Percentiles rank a stretch among this genome's conserved stretches.
Evolutionary conservation across 2,113 vertebrate genomes (phyloP).

Genomic region (Salvelinus fontinalis): DNA sequence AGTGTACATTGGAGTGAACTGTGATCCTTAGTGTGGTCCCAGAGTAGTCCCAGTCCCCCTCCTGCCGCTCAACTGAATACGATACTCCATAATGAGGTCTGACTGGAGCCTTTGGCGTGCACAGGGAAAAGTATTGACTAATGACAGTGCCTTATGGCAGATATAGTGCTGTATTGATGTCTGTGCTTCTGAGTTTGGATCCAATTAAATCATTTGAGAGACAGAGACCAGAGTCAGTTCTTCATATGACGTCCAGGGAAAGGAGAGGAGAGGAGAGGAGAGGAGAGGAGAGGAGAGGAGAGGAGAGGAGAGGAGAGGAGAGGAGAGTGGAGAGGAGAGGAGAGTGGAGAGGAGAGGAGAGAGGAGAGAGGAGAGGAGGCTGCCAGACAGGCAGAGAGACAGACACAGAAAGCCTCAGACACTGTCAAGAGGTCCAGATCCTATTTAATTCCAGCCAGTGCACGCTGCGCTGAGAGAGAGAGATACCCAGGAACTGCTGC

Average conservation of each 20-base stretch:
- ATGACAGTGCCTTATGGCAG: constrained; percentile 70
- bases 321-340: constrained; percentile 3
- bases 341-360: too few species aligned
- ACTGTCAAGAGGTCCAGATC: constrained; percentile 60
- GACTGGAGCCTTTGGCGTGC: constrained; percentile 64
- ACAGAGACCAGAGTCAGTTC: constrained; percentile 68
- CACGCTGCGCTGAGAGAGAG: constrained; percentile 48
- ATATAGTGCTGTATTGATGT: constrained; percentile 73
- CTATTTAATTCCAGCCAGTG: constrained; percentile 70
- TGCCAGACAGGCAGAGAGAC: constrained; percentile 10
- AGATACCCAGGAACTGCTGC: constrained; percentile 24
- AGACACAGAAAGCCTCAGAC: constrained; percentile 41
- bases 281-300: not conserved
- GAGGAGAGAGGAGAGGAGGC: not conserved
- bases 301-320: not conserved
- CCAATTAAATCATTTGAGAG: constrained; percentile 77
- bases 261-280: not conserved
- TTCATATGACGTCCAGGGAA: constrained; percentile 60
- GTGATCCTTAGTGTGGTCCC: constrained; percentile 70
- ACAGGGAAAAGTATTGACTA: constrained; percentile 64
- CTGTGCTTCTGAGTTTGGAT: constrained; percentile 68
- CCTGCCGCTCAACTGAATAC: constrained; percentile 67
- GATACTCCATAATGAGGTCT: constrained; percentile 68
- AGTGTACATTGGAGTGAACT: constrained; percentile 63
- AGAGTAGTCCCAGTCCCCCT: constrained; percentile 51